Evolutionary conservation across 2,113 vertebrate genomes (phyloP).

Genomic region (Regulus satrapa): DNA sequence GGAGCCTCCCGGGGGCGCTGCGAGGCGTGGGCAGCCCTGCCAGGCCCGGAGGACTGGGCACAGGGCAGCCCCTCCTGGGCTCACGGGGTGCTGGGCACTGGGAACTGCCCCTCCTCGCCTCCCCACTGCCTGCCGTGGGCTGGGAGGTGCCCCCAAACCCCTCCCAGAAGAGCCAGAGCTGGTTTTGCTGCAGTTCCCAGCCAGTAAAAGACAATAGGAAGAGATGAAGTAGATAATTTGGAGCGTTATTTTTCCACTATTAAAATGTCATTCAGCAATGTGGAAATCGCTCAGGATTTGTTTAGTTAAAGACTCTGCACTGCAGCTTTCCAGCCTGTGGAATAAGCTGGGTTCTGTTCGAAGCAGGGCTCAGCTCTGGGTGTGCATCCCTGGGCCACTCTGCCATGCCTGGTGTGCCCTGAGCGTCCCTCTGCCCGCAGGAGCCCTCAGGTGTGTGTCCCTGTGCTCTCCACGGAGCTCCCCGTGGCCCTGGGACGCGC

Average conservation of each 20-base stretch:
- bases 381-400: not conserved
- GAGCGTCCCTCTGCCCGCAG: not conserved
- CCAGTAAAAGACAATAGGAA: conserved; percentile 39
- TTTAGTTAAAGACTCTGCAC: not conserved
- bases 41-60: too few species aligned
- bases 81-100: rapidly evolving
- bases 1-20: rapidly evolving
- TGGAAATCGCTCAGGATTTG: not conserved
- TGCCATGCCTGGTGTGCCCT: not conserved
- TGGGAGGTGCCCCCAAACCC: conserved; percentile 10
- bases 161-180: not conserved
- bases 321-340: not conserved
- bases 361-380: not conserved
- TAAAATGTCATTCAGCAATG: not conserved
- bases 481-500: rapidly evolving
- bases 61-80: not conserved
- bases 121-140: not conserved
- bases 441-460: not conserved
- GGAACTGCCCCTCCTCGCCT: not conserved
- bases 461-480: not conserved
- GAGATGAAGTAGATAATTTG: conserved; percentile 25
- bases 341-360: not conserved
- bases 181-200: conserved; percentile 40
- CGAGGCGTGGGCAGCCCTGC: not conserved
- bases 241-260: conserved; percentile 35